Base-by-base conservation (phyloP, 2,797 vertebrate species). In the Notoglanidium macrostoma region DNA sequence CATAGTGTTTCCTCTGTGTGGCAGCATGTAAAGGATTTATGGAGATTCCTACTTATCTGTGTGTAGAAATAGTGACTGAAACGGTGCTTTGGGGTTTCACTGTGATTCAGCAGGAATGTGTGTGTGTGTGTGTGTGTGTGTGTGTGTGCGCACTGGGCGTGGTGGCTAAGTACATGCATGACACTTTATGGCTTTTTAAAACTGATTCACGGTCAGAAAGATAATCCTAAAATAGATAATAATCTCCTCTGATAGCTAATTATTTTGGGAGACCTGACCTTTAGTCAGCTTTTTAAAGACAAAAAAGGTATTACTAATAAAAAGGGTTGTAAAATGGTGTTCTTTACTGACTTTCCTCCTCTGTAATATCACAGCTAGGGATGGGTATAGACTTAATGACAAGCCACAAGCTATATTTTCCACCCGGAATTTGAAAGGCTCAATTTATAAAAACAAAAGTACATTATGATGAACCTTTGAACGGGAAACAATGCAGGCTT, bases 251-350 rank as follows among this genome's bases (percentile, higher is more conserved):
- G 6, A 17, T 44, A 46, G 51, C 49, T 68, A 76, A 81, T 59
- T 26, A 72, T 40, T 82, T 57, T 26, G 19, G 29, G 32, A 74
- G 85, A 87, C n/a, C 67, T 15, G 82, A 90, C 85, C 76, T 35
- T 44, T 77, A 70, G 76, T 85, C 89, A 88, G 82, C 80, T 87
- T 87, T 89, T 44, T 55, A 87, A 68, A 79, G 46, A 26, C 7
- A 19, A 81, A 76, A 23, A 61, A 61, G 67, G 40, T 63, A n/a
- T 63, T 79, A 49, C 63, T 68, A 79, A 51, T 77, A 40, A 80
- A 17, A 72, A 40, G 3, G 40, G n/a, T 21, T 80, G n/a, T 87
- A 14, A 83, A 83, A 65, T 68, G 54, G 23, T 79, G 55, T 82
- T 29, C 54, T 82, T 54, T 21, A 10, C 8, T 68, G 73, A 35